These are phyloP conservation scores for Neodiprion virginianus DNA, from an alignment of 1,140 invertebrate species.

Conservation along the genomic window DNA sequence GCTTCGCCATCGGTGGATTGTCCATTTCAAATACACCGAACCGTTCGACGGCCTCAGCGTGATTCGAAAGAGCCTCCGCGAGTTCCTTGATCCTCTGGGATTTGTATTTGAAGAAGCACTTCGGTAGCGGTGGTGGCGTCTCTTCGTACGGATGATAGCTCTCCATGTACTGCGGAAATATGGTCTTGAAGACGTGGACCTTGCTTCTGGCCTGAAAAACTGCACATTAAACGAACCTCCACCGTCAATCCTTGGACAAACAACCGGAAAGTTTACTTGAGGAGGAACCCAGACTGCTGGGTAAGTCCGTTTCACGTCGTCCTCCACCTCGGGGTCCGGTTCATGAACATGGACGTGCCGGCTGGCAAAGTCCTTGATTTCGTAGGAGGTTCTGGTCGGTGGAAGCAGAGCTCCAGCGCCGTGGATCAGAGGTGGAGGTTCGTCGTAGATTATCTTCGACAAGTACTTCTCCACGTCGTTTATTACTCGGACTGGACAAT, in stretches of 20 bases:
- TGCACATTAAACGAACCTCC: not conserved
- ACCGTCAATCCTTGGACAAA: not conserved
- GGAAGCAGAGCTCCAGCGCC: constrained; percentile 22
- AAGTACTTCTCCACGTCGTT: constrained; percentile 51
- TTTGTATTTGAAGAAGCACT: constrained; percentile 49
- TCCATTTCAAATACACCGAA: constrained; percentile 50
- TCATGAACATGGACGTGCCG: constrained; percentile 36
- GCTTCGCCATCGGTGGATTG: constrained; percentile 34
- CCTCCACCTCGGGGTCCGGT: constrained; percentile 26
- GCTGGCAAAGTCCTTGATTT: constrained; percentile 30
- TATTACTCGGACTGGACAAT: constrained; percentile 40
- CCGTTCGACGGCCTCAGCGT: constrained; percentile 31
- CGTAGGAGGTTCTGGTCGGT: not conserved
- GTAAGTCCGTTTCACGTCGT: constrained; percentile 27
- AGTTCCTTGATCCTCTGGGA: constrained; percentile 31
- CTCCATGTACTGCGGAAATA: constrained; percentile 29
- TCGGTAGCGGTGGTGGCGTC: constrained; percentile 34
- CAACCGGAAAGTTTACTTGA: constrained; percentile 6
- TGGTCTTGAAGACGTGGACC: constrained; percentile 45
- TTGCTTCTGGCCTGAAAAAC: constrained; percentile 48
- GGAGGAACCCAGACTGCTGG: constrained; percentile 34
- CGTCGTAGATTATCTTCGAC: constrained; percentile 29
- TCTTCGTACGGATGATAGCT: constrained; percentile 16
- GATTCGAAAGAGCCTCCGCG: constrained; percentile 30
- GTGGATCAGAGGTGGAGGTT: constrained; percentile 24